Evolutionary conservation across 2,888 invertebrate species (phyloP).

Genomic region (Resseliella maxima): DNA sequence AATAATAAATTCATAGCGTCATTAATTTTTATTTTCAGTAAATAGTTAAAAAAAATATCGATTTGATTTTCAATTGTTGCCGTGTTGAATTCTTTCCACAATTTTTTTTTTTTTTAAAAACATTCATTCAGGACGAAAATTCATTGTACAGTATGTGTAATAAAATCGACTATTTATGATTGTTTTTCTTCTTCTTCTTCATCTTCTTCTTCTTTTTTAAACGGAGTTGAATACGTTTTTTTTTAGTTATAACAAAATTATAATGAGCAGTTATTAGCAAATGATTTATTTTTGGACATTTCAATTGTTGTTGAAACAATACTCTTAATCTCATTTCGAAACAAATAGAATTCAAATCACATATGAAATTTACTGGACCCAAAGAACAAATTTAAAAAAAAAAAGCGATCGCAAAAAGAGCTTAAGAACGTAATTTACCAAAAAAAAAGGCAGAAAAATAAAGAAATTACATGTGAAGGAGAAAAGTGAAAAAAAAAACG

Average conservation of each 20-base stretch:
- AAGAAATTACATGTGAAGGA: not conserved
- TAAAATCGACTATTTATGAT: too few relatives aligned
- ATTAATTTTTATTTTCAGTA: not conserved
- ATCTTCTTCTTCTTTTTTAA: too few relatives aligned
- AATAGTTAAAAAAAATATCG: not conserved
- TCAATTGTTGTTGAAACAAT: too few relatives aligned
- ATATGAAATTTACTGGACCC: too few relatives aligned
- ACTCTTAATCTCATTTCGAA: too few relatives aligned
- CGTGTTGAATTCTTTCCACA: slow-evolving; percentile 2
- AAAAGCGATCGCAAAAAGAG: not conserved
- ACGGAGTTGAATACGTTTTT: too few relatives aligned
- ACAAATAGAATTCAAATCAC: too few relatives aligned
- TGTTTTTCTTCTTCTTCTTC: too few relatives aligned
- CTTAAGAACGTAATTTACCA: not conserved
- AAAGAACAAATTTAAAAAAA: too few relatives aligned
- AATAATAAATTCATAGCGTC: not conserved
- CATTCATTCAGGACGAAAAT: not conserved
- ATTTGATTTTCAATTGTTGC: not conserved
- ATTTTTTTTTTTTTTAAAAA: not conserved
- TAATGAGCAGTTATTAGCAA: too few relatives aligned
- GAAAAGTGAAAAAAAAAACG: not conserved
- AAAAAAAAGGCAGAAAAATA: not conserved
- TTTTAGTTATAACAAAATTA: too few relatives aligned
- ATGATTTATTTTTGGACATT: too few relatives aligned
- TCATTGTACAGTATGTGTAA: not conserved